Evolutionary conservation across 2,113 vertebrate genomes (phyloP), one percentile per base, ranked within the genome.

Genomic region (Gorsachius goisagi): DNA sequence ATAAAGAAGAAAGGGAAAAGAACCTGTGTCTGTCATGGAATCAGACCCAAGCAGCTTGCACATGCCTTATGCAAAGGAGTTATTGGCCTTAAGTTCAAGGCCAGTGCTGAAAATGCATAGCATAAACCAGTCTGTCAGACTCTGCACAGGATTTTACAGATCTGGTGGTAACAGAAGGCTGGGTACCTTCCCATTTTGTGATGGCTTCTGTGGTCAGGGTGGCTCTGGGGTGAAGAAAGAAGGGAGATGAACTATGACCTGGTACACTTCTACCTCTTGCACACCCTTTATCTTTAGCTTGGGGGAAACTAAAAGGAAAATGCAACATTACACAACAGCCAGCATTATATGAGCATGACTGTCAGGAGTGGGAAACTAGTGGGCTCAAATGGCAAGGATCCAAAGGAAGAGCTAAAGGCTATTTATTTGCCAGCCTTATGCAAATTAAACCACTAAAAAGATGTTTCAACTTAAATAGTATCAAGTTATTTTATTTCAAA

Each of bases 321-420:
- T 22, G 22, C 28, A 85, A 20, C 3, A 50, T 74, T 62, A 24
- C 0, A 0, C 33, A 80, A 49, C 27, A 69, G 32, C 16, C 35
- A 69, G 24, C 24, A 58, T 16, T 37, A 24, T 30, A 33, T 30
- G 32, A 89, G 16, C n/a, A 62, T 1, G 2, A 79, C 27, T 69
- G 58, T 56, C 53, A 88, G 58, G n/a, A 68, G 16, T 44, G 64
- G 44, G 52, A 88, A 94, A 79, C 28, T 52, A 49, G 18, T 49
- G 16, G 33, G 32, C 15, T 85, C 19, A 76, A 60, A 49, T 35
- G 21, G 16, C 16, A 68, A 35, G 41, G 16, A 79, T 64, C 22
- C 49, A 53, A 90, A 39, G 15, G 21, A 82, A 47, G 16, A 72
- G 16, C 58, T 85, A 75, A 82, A 88, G 27, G 11, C 11, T 58